Conservation (phyloP, 2,797 vertebrate species). For the Poeciliopsis gracilis region DNA sequence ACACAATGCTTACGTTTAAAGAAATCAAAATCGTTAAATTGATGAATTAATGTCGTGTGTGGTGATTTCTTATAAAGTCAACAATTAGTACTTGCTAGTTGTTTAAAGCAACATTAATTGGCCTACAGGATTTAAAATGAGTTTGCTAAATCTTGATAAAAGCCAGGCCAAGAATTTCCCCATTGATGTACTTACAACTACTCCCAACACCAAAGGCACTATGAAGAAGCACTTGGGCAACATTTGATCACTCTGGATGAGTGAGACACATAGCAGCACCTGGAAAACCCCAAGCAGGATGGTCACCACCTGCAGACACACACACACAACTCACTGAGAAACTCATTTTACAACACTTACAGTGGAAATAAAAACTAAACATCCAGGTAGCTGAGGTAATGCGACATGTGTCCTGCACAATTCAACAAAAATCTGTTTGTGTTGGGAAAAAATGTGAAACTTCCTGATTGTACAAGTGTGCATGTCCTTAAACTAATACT, state of each 20-base stretch:
- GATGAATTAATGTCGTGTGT: neutral
- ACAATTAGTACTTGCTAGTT: neutral
- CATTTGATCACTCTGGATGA: conserved; percentile 27
- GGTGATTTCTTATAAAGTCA: neutral
- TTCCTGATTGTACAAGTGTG: neutral
- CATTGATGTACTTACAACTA: conserved; percentile 66
- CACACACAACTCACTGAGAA: conserved; percentile 3
- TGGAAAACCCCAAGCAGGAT: conserved; percentile 78
- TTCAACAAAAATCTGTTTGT: neutral
- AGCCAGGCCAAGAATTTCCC: neutral
- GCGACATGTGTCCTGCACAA: neutral
- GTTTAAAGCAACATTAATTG: neutral
- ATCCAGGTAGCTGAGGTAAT: neutral
- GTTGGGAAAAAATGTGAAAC: neutral
- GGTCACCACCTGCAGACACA: conserved; percentile 67
- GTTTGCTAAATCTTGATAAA: neutral
- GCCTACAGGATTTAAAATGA: neutral
- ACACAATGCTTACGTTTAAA: neutral
- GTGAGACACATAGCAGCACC: conserved; percentile 65
- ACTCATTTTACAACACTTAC: neutral
- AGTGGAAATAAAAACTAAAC: neutral
- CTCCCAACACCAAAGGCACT: conserved; percentile 68
- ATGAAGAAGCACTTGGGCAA: conserved; percentile 59
- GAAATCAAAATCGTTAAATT: no score
- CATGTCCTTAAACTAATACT: neutral